Conservation (phyloP, 1,140 invertebrate species). For the Orussus abietinus region DNA sequence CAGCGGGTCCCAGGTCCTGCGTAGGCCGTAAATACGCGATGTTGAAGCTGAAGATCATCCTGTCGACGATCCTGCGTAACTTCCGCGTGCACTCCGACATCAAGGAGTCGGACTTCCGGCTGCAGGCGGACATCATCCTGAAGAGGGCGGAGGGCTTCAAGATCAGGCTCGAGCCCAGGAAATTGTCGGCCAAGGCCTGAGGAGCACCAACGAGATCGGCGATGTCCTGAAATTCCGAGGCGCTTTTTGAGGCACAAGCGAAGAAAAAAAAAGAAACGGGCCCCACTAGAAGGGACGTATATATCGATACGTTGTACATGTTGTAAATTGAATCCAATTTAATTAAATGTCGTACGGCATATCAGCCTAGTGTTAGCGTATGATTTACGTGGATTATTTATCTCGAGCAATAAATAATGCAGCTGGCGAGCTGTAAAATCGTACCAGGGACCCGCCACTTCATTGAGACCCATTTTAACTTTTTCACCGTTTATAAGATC, state of each 20-base stretch:
- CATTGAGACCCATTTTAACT: not conserved
- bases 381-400: conserved; percentile 36
- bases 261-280: too few species aligned
- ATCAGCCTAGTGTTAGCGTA: conserved; percentile 20
- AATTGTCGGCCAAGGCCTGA: conserved; percentile 32
- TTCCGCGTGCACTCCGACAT: conserved; percentile 69
- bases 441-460: conserved; percentile 1
- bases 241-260: too few species aligned
- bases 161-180: conserved; percentile 65
- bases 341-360: conserved; percentile 20
- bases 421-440: conserved; percentile 33
- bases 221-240: too few species aligned
- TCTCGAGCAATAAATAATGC: conserved; percentile 45
- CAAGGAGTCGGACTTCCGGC: conserved; percentile 66
- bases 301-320: too few species aligned
- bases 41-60: conserved; percentile 80
- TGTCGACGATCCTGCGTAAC: conserved; percentile 81
- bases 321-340: conserved; percentile 35
- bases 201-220: too few species aligned
- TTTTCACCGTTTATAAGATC: too few species aligned
- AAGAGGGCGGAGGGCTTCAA: conserved; percentile 77
- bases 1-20: conserved; percentile 79
- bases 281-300: too few species aligned
- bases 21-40: conserved; percentile 86
- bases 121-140: conserved; percentile 79